phyloP scores from a whole-genome alignment of 2,888 invertebrate species.

The Horisme vitalbata region DNA sequence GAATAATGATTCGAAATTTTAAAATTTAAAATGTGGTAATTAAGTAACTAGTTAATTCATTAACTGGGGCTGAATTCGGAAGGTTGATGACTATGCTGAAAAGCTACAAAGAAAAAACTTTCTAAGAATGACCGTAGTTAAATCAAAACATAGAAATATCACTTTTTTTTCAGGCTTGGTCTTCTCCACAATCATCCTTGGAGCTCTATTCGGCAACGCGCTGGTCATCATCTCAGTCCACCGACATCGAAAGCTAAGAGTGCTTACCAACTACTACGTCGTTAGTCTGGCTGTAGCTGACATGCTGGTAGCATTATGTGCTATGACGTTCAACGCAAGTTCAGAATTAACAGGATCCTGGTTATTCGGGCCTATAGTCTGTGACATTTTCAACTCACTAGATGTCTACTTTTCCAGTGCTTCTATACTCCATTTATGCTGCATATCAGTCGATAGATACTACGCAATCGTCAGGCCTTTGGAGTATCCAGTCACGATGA shows the following conservation, averaged over 20 bases:
- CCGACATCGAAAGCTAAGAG: slow-evolving; percentile 90
- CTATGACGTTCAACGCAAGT: slow-evolving; percentile 96
- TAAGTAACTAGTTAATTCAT: too few relatives aligned
- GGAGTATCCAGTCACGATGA: slow-evolving; percentile 96
- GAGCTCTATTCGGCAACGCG: slow-evolving; percentile 95
- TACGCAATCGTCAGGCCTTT: slow-evolving; percentile 96
- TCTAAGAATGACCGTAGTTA: too few relatives aligned
- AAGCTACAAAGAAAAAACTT: too few relatives aligned
- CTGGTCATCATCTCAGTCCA: slow-evolving; percentile 94
- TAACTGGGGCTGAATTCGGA: too few relatives aligned
- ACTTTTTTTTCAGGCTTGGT: slow-evolving; percentile 76
- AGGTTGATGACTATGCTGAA: too few relatives aligned
- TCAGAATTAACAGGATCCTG: slow-evolving; percentile 93
- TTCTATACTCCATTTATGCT: slow-evolving; percentile 95
- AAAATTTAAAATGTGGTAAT: too few relatives aligned
- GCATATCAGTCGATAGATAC: slow-evolving; percentile 96
- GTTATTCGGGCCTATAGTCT: slow-evolving; percentile 95
- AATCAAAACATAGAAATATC: too few relatives aligned
- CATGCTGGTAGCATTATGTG: slow-evolving; percentile 94
- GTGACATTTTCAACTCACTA: slow-evolving; percentile 96
- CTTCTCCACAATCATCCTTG: slow-evolving; percentile 93
- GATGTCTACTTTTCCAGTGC: slow-evolving; percentile 97
- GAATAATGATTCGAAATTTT: too few relatives aligned
- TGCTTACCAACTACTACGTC: slow-evolving; percentile 97
- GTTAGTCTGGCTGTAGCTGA: slow-evolving; percentile 97